phyloP scores from a whole-genome alignment of 1,140 invertebrate genomes.

The Stenopsyche tienmushanensis region DNA sequence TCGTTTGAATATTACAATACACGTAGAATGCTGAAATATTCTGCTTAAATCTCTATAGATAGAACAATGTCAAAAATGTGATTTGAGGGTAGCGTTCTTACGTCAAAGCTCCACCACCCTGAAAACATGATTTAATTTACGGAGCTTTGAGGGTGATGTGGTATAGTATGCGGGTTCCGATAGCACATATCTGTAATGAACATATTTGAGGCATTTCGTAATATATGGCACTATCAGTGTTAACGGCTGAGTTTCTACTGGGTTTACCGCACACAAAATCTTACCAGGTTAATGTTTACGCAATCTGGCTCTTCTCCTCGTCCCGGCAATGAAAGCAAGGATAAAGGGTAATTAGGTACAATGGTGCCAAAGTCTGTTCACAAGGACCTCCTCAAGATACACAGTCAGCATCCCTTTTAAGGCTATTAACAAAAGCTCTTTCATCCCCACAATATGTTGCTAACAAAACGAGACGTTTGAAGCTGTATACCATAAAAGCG shows the following conservation, averaged over 20 bases:
- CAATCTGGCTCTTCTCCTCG: slow-evolving; percentile 3
- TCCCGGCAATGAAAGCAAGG: slow-evolving; percentile 1
- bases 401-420: slow-evolving; percentile 19
- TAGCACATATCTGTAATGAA: background rate
- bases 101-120: too few species aligned
- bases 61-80: too few species aligned
- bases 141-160: too few species aligned
- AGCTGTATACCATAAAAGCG: background rate
- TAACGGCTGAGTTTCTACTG: background rate
- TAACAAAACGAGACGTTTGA: background rate
- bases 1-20: too few species aligned
- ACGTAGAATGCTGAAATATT: too few species aligned
- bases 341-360: slow-evolving; percentile 19
- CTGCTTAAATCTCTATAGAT: too few species aligned
- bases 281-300: slow-evolving; percentile 8
- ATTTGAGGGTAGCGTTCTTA: too few species aligned
- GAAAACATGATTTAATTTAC: too few species aligned
- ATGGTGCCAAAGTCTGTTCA: slow-evolving; percentile 12
- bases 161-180: too few species aligned
- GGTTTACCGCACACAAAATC: background rate
- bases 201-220: slow-evolving; percentile 3
- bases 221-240: slow-evolving; percentile 4
- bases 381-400: slow-evolving; percentile 8
- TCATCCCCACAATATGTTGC: slow-evolving; percentile 22
- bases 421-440: slow-evolving; percentile 24